A percentile compares a stretch with the other conserved stretches of the same genome.
Evolutionary conservation across 2,888 invertebrate species (phyloP).

Genomic region (Conus canariensis): DNA sequence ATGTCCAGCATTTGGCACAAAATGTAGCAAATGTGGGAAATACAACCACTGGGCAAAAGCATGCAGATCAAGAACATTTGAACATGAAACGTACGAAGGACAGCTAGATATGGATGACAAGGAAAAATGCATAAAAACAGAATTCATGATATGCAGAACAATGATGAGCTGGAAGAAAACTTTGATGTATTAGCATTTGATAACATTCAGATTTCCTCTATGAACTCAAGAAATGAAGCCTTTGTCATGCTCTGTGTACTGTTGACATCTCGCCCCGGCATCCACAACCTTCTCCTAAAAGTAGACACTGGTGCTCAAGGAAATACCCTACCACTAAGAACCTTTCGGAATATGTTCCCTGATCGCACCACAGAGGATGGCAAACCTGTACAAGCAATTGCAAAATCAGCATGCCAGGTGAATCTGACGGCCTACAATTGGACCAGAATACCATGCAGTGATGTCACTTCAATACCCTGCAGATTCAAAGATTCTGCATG

Average conservation of each 20-base stretch:
- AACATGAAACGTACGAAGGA: neutral
- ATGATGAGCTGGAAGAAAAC: too few species aligned
- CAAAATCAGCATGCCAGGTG: neutral
- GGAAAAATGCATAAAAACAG: neutral
- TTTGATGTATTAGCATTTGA: neutral
- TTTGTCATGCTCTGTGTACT: neutral
- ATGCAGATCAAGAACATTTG: neutral
- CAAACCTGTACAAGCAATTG: neutral
- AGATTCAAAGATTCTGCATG: neutral
- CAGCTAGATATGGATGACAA: neutral
- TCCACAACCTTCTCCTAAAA: constrained; percentile 35
- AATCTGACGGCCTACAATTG: constrained; percentile 47
- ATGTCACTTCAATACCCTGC: constrained; percentile 19
- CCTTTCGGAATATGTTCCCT: constrained; percentile 43
- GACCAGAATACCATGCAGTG: constrained; percentile 35
- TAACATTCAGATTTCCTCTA: neutral
- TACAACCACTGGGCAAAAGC: constrained; percentile 18
- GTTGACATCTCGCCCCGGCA: neutral
- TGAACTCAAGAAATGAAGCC: neutral
- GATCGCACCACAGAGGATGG: neutral
- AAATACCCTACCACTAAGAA: constrained; percentile 47
- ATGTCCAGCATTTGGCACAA: neutral
- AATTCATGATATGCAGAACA: neutral
- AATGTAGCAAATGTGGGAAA: neutral
- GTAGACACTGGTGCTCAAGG: constrained; percentile 48